Evolutionary conservation across 1,140 invertebrate genomes (phyloP), one percentile per base, ranked within the genome.

Genomic region (Bombus turneri): DNA sequence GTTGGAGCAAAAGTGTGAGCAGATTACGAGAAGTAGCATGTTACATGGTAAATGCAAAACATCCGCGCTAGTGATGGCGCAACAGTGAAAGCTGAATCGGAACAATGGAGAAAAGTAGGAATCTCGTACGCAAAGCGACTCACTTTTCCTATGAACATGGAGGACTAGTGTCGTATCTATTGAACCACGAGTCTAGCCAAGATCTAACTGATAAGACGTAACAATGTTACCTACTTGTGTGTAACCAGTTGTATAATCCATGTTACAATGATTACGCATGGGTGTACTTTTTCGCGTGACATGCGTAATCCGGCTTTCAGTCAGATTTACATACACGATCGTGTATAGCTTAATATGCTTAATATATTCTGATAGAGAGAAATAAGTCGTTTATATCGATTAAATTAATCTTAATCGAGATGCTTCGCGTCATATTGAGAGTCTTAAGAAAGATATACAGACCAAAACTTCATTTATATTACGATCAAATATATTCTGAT

Each of bases 81-180:
- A 68, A 71, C 39, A n/a, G 74, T 69, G 74, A 78, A 83, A 83
- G 64, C 74, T 43, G 37, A 41, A 66, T 43, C 59, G 71, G 31
- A 66, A 83, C 81, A 83, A 83, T 83, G 71, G 57, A 13, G 31
- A 53, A 83, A 78, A 83, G 43, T 25, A 12, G n/a, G 37, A 25
- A 76, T 31, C 22, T 68, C 47, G 57, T 34, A 47, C 62, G 39
- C n/a, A 39, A 64, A 41, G 57, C 25, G 47, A 25, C 34, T 37
- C 9, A 53, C 47, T 78, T 77, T 69, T 83, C 81, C 43, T 64
- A 2, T 6, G 9, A 41, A 28, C 28, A 10, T 13, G 8, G 4
- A 34, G 10, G 10, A 4, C 22, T 53, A 18, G 10, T 37, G 25
- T 28, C 34, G 15, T 12, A 39, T 31, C 13, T 13, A 82, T 82